A percentile compares a stretch with the other conserved stretches of the same genome.
Evolutionary conservation across 2,113 vertebrate genomes (phyloP).

Genomic region (Catharus fuscescens): DNA sequence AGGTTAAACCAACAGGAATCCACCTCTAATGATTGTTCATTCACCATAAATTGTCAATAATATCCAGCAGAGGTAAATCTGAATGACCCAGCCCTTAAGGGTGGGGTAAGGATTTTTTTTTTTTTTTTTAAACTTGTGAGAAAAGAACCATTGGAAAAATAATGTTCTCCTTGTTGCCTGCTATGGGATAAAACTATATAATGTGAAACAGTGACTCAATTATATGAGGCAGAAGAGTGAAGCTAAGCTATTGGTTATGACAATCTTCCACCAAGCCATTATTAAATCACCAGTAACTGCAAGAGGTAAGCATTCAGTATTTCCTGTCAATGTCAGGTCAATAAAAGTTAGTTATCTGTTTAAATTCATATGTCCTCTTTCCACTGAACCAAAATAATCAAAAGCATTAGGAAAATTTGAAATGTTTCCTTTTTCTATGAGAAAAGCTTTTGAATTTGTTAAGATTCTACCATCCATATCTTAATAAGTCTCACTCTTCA

Average conservation of each 20-base stretch:
- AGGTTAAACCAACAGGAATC: neutral
- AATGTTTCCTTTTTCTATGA: neutral
- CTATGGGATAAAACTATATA: neutral
- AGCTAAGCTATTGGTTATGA: neutral
- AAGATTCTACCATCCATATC: neutral
- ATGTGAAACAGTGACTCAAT: neutral
- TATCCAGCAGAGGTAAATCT: neutral
- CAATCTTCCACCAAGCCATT: neutral
- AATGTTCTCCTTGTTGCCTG: neutral
- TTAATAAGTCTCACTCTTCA: neutral
- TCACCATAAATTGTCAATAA: neutral
- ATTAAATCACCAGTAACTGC: neutral
- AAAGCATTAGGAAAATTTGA: neutral
- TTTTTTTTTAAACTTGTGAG: neutral
- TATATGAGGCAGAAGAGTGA: neutral
- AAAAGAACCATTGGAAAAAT: neutral
- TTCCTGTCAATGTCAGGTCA: neutral
- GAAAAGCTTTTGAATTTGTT: neutral
- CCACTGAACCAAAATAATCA: neutral
- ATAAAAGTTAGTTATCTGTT: neutral
- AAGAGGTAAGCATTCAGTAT: neutral
- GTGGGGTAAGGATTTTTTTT: neutral
- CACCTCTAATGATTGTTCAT: neutral
- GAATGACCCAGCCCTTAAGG: neutral
- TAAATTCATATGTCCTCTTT: neutral